Percentiles rank a stretch among this genome's conserved stretches.
Evolutionary conservation across 2,113 vertebrate genomes (phyloP).

Genomic region (Dicrurus megarhynchus): DNA sequence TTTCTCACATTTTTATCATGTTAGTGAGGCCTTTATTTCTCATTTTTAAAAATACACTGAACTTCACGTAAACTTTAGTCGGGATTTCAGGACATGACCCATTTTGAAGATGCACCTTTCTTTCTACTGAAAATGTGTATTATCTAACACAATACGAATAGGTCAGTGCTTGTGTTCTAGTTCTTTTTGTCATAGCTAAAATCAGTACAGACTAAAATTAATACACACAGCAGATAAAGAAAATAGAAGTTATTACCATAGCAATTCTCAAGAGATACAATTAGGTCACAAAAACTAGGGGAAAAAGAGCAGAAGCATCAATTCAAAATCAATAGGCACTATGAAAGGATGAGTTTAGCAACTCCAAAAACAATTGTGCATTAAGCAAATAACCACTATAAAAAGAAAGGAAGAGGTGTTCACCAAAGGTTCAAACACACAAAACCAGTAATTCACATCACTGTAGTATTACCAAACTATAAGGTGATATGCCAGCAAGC

Average conservation of each 20-base stretch:
- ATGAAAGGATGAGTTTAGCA: not conserved
- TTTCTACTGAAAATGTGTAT: not conserved
- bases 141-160: constrained; percentile 53
- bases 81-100: constrained; percentile 11
- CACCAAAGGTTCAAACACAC: not conserved
- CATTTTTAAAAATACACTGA: constrained; percentile 15
- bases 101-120: constrained; percentile 20
- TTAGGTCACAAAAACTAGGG: constrained; percentile 19
- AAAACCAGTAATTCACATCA: not conserved
- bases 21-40: not conserved
- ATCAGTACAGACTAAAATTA: constrained; percentile 62
- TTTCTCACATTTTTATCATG: not conserved
- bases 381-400: not conserved
- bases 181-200: constrained; percentile 40
- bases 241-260: constrained; percentile 55
- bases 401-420: not conserved
- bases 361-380: not conserved
- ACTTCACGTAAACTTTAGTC: constrained; percentile 33
- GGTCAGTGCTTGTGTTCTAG: constrained; percentile 41
- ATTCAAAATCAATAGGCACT: not conserved
- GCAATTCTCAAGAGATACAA: constrained; percentile 25
- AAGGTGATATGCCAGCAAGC: not conserved
- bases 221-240: constrained; percentile 25
- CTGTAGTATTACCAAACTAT: not conserved
- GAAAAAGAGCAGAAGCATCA: not conserved